Evolutionary conservation across 2,888 invertebrate species (phyloP).

Genomic region (Cremastinae sp.): DNA sequence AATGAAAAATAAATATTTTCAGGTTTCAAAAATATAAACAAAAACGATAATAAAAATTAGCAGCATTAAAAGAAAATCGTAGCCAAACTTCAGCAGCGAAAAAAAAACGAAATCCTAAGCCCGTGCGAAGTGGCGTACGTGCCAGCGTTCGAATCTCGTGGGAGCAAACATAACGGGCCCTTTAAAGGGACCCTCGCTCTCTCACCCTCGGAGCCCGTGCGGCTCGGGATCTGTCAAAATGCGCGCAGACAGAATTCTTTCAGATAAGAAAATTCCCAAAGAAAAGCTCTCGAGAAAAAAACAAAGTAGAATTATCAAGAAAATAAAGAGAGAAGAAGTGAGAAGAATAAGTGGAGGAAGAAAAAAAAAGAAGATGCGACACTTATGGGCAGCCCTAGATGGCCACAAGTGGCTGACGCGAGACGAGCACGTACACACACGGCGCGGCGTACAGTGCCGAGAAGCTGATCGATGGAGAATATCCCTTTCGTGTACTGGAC

Average conservation of each 20-base stretch:
- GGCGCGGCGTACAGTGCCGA: conserved; percentile 13
- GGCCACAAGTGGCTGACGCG: conserved; percentile 77
- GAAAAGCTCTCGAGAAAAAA: conserved; percentile 1
- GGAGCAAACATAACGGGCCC: conserved; percentile 35
- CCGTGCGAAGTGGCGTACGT: conserved; percentile 22
- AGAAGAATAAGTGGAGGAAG: not conserved
- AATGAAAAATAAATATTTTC: not conserved
- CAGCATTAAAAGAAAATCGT: not conserved
- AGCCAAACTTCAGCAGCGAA: not conserved
- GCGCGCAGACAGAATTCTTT: too few relatives aligned
- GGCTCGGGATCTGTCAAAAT: not conserved
- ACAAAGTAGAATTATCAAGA: not conserved
- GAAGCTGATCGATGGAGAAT: conserved; percentile 72
- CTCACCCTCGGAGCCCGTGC: not conserved
- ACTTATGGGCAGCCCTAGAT: conserved; percentile 67
- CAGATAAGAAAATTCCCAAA: too few relatives aligned
- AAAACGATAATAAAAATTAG: not conserved
- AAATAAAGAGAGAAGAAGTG: not conserved
- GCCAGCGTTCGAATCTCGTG: conserved; percentile 26
- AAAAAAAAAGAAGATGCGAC: conserved; percentile 36
- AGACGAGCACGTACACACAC: conserved; percentile 60
- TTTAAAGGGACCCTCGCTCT: conserved; percentile 46
- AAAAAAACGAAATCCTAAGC: not conserved
- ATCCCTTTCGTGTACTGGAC: conserved; percentile 61
- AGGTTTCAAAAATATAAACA: conserved; percentile 22